Percentiles rank a stretch among this genome's conserved stretches.
These are phyloP conservation scores for Andrena bicolor DNA, from an alignment of 2,888 invertebrate genomes.

Conservation along the genomic window DNA sequence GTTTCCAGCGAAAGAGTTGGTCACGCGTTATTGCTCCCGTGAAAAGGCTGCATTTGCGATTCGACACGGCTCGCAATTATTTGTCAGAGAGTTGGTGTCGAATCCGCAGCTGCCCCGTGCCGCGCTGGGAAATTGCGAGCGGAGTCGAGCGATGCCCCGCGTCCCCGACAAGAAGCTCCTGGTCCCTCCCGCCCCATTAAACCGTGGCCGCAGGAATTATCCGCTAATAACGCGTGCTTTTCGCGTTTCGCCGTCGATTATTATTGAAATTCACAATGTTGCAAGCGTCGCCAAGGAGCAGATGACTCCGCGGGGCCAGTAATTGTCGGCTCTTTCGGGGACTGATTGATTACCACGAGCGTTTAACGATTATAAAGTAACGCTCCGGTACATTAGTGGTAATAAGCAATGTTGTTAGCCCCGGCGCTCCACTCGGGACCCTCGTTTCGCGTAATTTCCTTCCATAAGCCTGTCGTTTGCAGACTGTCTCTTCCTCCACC, in stretches of 20 bases:
- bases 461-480: no score
- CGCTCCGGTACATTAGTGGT: constrained; percentile 12
- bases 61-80: neutral
- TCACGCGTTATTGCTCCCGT: neutral
- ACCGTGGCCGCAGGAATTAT: constrained; percentile 17
- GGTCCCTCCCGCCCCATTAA: constrained; percentile 7
- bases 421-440: no score
- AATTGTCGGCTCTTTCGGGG: constrained; percentile 22
- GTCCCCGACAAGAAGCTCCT: neutral
- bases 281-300: neutral
- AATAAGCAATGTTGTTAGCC: neutral
- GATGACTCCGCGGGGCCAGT: neutral
- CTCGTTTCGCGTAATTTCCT: no score
- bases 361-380: constrained; percentile 11
- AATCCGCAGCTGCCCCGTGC: constrained; percentile 2
- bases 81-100: neutral
- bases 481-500: no score
- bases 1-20: neutral
- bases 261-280: constrained; percentile 33
- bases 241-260: constrained; percentile 14
- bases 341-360: constrained; percentile 18
- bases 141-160: neutral
- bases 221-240: constrained; percentile 6
- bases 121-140: neutral
- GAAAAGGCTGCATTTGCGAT: neutral